Evolutionary conservation across 2,888 invertebrate genomes (phyloP), one percentile per base, ranked within the genome.

Genomic region (Stenoptilia bipunctidactyla): DNA sequence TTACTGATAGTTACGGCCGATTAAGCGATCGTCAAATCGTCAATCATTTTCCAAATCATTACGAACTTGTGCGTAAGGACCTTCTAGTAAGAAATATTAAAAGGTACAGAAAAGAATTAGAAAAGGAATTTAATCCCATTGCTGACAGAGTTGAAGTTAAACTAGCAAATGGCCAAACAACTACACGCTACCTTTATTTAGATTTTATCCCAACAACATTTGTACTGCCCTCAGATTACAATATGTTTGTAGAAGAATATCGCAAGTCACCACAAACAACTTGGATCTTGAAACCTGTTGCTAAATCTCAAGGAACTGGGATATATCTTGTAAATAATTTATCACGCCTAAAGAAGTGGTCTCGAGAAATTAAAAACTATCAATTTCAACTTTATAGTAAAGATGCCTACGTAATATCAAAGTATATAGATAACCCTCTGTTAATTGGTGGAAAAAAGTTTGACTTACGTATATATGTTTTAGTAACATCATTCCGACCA

Each of bases 271-370:
- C 96, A 0, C 92, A 93, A 61, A 93, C 93, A 50, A 97, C 96
- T 0, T 97, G 97, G 97, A 97, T 97, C 45, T 93, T 97, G 90
- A 97, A 97, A 66, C 97, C 97, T 0, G 95, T 95, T 62, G 96
- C 96, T 9, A 93, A 96, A 75, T 96, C 96, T 1, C 93, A 93
- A 66, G 94, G 94, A 0, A 89, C 92, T 9, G 97, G 97, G 8
- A 97, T 97, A 61, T 97, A 96, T 70, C 85, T 97, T 40, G 94
- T 97, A 48, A 97, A 97, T 66, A 96, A 96, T 77, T 76, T 97
- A 40, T 95, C 96, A 2, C 96, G 96, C 75, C 76, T 97, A 39
- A 96, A 95, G 62, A 89, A 92, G 61, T 94, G 93, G 92, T 93
- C 93, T 0, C 85, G 93, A 13, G 94, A 94, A 73, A 90, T 93